Evolutionary conservation across 2,797 vertebrate species (phyloP), one percentile per base, ranked within the genome.

Genomic region (Corythornis leucogaster): DNA sequence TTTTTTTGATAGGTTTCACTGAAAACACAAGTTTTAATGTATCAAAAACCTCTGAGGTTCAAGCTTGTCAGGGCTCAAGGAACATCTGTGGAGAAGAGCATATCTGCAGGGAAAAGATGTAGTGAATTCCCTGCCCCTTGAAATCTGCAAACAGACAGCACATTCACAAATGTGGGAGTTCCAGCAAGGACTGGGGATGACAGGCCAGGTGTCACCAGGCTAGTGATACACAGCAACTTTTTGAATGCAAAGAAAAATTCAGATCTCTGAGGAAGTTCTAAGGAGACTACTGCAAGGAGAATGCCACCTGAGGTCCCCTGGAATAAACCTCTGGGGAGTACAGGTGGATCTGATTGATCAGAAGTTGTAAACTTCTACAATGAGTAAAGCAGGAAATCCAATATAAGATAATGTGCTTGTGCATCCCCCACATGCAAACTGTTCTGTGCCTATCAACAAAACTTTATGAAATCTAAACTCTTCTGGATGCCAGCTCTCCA

Each of bases 81-180:
- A 46, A 42, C n/a, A 31, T 55, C n/a, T 55, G 13, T 55, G n/a
- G n/a, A 31, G 54, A 57, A 57, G 4, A 57, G 54, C 13, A 21
- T 21, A 57, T 22, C 25, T 53, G 30, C 12, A 31, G 25, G 8
- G 11, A 66, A 88, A 67, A 85, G 50, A 30, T 2, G 26, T 5
- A 21, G 45, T 0, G 0, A 58, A 48, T 62, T 85, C 51, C 31
- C 19, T 8, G 7, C 9, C 12, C 20, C 31, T 5, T 21, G 38
- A 69, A 59, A 75, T 7, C 14, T 74, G 22, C 30, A 20, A 59
- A 9, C 9, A 63, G 26, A 20, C 67, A 53, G 26, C 2, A 22
- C 10, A 24, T 63, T 82, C 45, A 19, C 12, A 45, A 15, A 43
- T 46, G 8, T 3, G 21, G 22, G 12, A 70, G 16, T 18, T 68